Evolutionary conservation across 2,797 vertebrate species (phyloP).

Genomic region (Gymnoscopelus microlampas): DNA sequence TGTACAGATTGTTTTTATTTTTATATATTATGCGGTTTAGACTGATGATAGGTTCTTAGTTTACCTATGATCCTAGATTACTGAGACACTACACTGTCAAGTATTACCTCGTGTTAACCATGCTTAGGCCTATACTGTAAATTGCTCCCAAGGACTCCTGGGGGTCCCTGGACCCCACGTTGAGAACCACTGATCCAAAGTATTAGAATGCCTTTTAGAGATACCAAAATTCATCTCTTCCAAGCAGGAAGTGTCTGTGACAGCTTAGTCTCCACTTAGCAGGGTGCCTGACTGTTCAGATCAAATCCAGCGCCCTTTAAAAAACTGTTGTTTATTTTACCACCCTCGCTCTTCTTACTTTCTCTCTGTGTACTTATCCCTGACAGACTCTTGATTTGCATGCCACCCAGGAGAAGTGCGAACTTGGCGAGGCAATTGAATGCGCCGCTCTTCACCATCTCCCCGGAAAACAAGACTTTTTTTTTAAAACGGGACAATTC

Average conservation of each 20-base stretch:
- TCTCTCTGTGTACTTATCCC: conserved; percentile 15
- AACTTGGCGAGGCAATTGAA: conserved; percentile 26
- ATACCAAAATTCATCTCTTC: conserved; percentile 45
- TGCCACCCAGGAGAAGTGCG: conserved; percentile 26
- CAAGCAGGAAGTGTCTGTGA: conserved; percentile 29
- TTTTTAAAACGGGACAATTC: conserved; percentile 46
- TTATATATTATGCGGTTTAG: too few relatives aligned
- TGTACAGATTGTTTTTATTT: too few relatives aligned
- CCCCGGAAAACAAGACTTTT: conserved; percentile 39
- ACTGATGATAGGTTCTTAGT: too few relatives aligned
- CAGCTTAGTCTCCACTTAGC: conserved; percentile 31
- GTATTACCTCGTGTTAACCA: too few relatives aligned
- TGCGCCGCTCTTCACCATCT: conserved; percentile 46
- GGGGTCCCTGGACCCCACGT: too few relatives aligned
- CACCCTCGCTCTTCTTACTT: not conserved
- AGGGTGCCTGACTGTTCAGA: conserved; percentile 38
- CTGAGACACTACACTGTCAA: too few relatives aligned
- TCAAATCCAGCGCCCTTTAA: conserved; percentile 21
- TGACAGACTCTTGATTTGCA: conserved; percentile 42
- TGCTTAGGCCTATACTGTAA: too few relatives aligned
- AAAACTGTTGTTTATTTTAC: conserved; percentile 38
- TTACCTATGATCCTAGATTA: too few relatives aligned
- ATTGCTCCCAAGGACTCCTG: too few relatives aligned
- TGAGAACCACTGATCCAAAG: conserved; percentile 24
- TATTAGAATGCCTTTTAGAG: conserved; percentile 54